Evolutionary conservation across 2,888 invertebrate species (phyloP).

Genomic region (Tipula unca): DNA sequence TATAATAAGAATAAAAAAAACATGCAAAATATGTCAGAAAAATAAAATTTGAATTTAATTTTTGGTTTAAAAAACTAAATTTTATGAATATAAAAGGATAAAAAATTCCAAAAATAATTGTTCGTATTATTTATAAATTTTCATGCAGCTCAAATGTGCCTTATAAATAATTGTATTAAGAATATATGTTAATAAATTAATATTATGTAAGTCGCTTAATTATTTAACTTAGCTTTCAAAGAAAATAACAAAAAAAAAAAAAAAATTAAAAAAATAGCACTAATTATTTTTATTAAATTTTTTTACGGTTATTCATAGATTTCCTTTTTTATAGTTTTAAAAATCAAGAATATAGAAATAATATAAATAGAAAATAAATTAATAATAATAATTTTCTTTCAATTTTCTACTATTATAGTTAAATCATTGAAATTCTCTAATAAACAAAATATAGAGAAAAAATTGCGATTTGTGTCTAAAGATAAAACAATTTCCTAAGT

Average conservation of each 20-base stretch:
- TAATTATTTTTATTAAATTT: not conserved
- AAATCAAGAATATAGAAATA: not conserved
- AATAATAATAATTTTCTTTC: not conserved
- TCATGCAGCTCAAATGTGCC: constrained; percentile 22
- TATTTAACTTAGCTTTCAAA: not conserved
- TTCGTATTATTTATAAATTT: constrained; percentile 15
- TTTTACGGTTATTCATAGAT: not conserved
- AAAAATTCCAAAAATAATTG: not conserved
- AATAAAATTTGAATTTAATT: constrained; percentile 9
- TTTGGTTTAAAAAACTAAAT: too few relatives aligned
- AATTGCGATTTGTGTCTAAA: not conserved
- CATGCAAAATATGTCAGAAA: not conserved
- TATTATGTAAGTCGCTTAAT: not conserved
- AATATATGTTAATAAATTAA: not conserved
- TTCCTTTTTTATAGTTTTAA: not conserved
- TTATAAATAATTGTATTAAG: constrained; percentile 1
- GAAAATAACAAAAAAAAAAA: not conserved
- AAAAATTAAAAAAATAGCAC: not conserved
- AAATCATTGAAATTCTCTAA: not conserved
- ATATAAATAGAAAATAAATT: not conserved
- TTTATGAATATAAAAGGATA: not conserved
- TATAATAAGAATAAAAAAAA: not conserved
- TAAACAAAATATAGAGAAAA: not conserved
- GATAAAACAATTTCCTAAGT: not conserved
- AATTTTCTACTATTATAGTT: not conserved